Evolutionary conservation across 2,888 invertebrate species (phyloP), one percentile per base, ranked within the genome.

Genomic region (Netelia virgata): DNA sequence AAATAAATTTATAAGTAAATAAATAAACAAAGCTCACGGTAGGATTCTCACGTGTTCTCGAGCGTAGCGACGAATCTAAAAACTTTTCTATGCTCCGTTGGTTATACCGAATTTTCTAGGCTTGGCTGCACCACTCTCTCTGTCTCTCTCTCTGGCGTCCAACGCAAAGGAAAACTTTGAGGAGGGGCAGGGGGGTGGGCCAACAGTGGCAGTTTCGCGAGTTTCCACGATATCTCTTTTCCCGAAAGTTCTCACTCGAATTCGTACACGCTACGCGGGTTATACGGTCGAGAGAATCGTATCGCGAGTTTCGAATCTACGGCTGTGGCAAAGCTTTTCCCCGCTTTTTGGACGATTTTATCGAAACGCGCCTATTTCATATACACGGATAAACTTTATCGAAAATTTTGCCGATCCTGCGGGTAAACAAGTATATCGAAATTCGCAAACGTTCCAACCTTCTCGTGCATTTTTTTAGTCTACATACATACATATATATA

Each of bases 381-480:
- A 50, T 64, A 14, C 47, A 14, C 47, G 14, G 47, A 47, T 36
- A 36, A 36, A 57, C 68, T 47, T 75, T 55, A 41, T 63, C 63
- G 16, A 72, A 86, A 85, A 87, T 86, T 85, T 82, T 43, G 87
- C 73, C 85, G 83, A 87, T 80, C 77, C 76, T 78, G 79, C 81
- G 83, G 59, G 77, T 79, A 86, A 87, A 85, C 86, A 86, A 86
- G 75, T 82, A 59, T 75, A 83, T 70, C 78, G 68, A 78, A 75
- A 80, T 75, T 23, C 43, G 28, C 61, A 43, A 43, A 64, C 66
- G n/a, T 75, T 70, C 11, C 64, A 14, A 76, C 14, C 75, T 76
- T 61, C 55, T 80, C 75, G 68, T 73, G 23, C 64, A 41, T 75
- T 50, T 66, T 72, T 76, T 66, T n/a, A 23, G 16, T 36, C 63